A percentile compares a stretch with the other conserved stretches of the same genome.
phyloP scores from a whole-genome alignment of 2,888 invertebrate genomes.

The Flexamia atlantica region DNA sequence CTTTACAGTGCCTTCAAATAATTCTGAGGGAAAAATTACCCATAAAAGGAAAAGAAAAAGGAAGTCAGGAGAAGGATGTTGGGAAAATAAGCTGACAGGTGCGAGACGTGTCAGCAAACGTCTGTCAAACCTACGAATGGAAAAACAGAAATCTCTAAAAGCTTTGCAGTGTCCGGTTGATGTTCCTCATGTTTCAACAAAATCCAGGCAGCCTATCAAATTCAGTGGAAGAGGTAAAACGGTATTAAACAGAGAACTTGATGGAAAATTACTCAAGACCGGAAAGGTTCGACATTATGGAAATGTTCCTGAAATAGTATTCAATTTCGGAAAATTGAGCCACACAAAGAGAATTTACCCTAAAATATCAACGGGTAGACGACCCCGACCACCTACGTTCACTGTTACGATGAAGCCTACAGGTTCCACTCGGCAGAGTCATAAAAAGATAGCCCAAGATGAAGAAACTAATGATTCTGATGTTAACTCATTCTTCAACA shows the following conservation, averaged over 20 bases:
- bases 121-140: conserved; percentile 12
- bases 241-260: background rate
- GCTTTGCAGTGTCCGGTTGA: background rate
- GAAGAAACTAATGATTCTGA: background rate
- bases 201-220: background rate
- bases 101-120: conserved; percentile 50
- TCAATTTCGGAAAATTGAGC: conserved; percentile 2
- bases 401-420: conserved; percentile 2
- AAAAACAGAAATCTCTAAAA: conserved; percentile 1
- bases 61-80: background rate
- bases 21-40: background rate
- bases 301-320: background rate
- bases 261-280: background rate
- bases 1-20: background rate
- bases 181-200: background rate
- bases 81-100: conserved; percentile 50
- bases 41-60: conserved; percentile 1
- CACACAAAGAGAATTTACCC: background rate
- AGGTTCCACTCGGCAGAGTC: background rate
- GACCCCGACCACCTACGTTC: background rate
- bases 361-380: background rate
- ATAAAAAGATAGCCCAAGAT: background rate
- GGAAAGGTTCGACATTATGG: background rate
- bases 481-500: background rate
- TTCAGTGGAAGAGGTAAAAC: conserved; percentile 11